phyloP scores from a whole-genome alignment of 2,113 vertebrate genomes.

The Chaenocephalus aceratus region DNA sequence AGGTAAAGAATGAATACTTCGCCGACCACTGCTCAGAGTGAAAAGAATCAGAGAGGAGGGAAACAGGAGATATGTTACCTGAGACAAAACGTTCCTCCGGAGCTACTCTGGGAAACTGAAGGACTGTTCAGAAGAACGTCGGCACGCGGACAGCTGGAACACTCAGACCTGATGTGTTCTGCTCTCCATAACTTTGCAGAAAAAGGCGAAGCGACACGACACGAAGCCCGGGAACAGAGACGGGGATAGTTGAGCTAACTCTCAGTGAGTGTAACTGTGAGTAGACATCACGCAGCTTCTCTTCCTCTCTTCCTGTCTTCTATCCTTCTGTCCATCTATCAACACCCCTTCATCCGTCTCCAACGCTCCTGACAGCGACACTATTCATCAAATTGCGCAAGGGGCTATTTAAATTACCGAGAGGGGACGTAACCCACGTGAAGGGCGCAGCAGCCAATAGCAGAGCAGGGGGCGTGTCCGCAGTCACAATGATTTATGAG shows the following conservation, averaged over 20 bases:
- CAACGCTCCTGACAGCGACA: constrained; percentile 61
- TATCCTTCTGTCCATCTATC: constrained; percentile 8
- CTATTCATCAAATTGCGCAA: constrained; percentile 68
- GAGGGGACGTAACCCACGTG: constrained; percentile 46
- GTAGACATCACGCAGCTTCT: constrained; percentile 46
- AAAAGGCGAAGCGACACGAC: neutral
- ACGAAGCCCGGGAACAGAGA: constrained; percentile 1
- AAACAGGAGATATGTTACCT: constrained; percentile 59
- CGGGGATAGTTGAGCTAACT: constrained; percentile 49
- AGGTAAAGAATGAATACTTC: too few species aligned
- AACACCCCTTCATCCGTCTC: neutral
- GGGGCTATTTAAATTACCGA: constrained; percentile 70
- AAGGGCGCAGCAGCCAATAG: constrained; percentile 68
- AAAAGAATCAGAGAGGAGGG: neutral
- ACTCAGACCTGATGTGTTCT: constrained; percentile 23
- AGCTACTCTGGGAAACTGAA: constrained; percentile 34
- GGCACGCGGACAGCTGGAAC: neutral
- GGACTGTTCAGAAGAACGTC: constrained; percentile 3
- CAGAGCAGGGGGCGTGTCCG: constrained; percentile 66
- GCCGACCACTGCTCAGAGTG: constrained; percentile 5
- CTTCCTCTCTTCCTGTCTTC: neutral
- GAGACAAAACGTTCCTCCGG: constrained; percentile 38
- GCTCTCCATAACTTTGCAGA: constrained; percentile 20
- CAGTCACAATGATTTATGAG: constrained; percentile 76
- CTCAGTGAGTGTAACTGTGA: constrained; percentile 11